A percentile compares a stretch with the other conserved stretches of the same genome.
phyloP scores from a whole-genome alignment of 2,113 vertebrate genomes.

The Cyprinodon variegatus region DNA sequence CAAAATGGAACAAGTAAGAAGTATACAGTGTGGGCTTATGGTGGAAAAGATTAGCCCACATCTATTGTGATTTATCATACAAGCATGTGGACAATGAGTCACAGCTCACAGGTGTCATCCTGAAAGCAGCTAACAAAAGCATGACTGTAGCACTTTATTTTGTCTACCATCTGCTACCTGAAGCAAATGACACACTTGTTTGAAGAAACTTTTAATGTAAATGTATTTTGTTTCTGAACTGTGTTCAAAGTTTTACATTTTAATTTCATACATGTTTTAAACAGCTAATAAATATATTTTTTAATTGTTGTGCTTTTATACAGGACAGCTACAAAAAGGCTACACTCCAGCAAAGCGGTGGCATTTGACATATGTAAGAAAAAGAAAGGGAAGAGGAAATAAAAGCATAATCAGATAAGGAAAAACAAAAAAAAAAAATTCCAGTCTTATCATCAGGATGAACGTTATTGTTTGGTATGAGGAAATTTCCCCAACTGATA shows the following conservation, averaged over 20 bases:
- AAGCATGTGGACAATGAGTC: conserved; percentile 25
- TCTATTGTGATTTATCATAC: conserved; percentile 8
- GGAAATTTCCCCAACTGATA: background rate
- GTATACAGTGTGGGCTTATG: conserved; percentile 15
- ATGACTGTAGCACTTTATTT: conserved; percentile 42
- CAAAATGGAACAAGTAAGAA: conserved; percentile 40
- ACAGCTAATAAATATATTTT: conserved; percentile 26
- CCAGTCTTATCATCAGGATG: background rate
- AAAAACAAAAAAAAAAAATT: background rate
- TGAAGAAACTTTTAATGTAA: background rate
- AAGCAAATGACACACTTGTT: background rate
- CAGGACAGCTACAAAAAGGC: conserved; percentile 23
- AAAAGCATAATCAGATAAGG: conserved; percentile 1
- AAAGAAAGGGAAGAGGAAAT: background rate
- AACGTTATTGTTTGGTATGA: background rate
- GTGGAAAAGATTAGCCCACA: conserved; percentile 28
- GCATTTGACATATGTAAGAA: conserved; percentile 11
- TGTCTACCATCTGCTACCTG: background rate
- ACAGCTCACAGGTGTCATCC: conserved; percentile 8
- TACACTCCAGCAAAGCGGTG: conserved; percentile 15
- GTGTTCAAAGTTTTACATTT: conserved; percentile 7
- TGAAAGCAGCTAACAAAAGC: background rate
- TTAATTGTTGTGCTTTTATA: conserved; percentile 37
- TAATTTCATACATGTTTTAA: conserved; percentile 4
- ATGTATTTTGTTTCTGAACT: conserved; percentile 5